phyloP scores from a whole-genome alignment of 2,888 invertebrate species.

The Dromius quadrimaculatus region DNA sequence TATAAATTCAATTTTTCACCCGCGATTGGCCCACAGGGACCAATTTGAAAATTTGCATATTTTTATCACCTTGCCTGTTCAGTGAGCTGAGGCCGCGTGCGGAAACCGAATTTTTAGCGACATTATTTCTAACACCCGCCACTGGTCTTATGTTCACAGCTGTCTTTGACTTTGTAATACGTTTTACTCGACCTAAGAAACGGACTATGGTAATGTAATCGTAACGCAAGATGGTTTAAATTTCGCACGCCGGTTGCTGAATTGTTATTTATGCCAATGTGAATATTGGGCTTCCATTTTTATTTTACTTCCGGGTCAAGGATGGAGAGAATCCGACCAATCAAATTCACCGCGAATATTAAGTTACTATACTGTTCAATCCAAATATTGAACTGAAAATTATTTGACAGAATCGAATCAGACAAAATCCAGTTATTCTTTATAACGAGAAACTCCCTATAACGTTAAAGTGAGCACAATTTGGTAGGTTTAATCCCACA shows the following conservation, averaged over 20 bases:
- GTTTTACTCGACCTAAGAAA: neutral
- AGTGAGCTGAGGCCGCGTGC: constrained; percentile 19
- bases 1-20: constrained; percentile 53
- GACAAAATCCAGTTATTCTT: too few species aligned
- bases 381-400: too few species aligned
- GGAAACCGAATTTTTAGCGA: constrained; percentile 11
- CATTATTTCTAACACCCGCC: constrained; percentile 38
- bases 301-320: too few species aligned
- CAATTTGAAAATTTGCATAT: constrained; percentile 51
- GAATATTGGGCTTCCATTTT: too few species aligned
- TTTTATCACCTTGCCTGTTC: constrained; percentile 51
- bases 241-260: constrained; percentile 4
- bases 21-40: constrained; percentile 51
- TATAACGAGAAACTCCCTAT: too few species aligned
- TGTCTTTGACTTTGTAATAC: constrained; percentile 10
- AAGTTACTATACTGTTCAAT: too few species aligned
- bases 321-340: too few species aligned
- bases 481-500: too few species aligned
- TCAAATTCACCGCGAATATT: too few species aligned
- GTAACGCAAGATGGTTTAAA: constrained; percentile 18
- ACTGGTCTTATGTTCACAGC: constrained; percentile 19
- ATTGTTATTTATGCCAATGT: too few species aligned
- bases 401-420: too few species aligned
- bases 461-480: too few species aligned
- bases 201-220: constrained; percentile 37